Conservation (phyloP, 2,888 invertebrate species). For the Tetheella fluctuosa region DNA sequence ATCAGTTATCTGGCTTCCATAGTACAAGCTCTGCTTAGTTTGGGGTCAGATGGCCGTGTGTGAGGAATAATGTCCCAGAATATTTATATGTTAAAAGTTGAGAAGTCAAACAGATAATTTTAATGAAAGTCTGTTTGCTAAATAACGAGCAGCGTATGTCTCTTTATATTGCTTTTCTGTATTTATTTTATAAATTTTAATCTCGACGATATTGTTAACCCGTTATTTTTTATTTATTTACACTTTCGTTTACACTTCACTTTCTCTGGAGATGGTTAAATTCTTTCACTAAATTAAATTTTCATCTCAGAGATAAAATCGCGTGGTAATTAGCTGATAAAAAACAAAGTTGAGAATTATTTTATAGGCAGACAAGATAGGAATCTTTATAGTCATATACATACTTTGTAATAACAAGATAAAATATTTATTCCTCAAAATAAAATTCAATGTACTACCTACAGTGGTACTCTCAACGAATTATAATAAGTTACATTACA, state of each 20-base stretch:
- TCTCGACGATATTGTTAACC: not conserved
- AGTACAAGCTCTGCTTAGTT: too few relatives aligned
- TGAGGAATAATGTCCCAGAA: too few relatives aligned
- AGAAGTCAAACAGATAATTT: not conserved
- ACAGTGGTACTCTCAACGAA: constrained; percentile 1
- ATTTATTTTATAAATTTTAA: too few relatives aligned
- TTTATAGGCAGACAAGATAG: not conserved
- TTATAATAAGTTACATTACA: constrained; percentile 19
- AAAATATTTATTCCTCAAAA: not conserved
- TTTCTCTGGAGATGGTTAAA: not conserved
- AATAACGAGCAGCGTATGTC: too few relatives aligned
- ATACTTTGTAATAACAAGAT: not conserved
- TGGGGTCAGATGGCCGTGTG: too few relatives aligned
- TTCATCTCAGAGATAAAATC: too few relatives aligned
- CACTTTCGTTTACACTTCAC: not conserved
- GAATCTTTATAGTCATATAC: not conserved
- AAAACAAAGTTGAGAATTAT: not conserved
- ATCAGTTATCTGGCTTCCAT: too few relatives aligned
- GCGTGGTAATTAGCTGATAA: not conserved
- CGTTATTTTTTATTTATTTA: not conserved
- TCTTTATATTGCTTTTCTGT: too few relatives aligned
- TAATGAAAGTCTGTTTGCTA: not conserved
- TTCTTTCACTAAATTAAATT: too few relatives aligned
- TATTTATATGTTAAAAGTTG: not conserved
- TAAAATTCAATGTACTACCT: not conserved